Percentiles rank a stretch among this genome's conserved stretches.
Conservation (phyloP, 2,797 vertebrate species). For the Antrozous pallidus region DNA sequence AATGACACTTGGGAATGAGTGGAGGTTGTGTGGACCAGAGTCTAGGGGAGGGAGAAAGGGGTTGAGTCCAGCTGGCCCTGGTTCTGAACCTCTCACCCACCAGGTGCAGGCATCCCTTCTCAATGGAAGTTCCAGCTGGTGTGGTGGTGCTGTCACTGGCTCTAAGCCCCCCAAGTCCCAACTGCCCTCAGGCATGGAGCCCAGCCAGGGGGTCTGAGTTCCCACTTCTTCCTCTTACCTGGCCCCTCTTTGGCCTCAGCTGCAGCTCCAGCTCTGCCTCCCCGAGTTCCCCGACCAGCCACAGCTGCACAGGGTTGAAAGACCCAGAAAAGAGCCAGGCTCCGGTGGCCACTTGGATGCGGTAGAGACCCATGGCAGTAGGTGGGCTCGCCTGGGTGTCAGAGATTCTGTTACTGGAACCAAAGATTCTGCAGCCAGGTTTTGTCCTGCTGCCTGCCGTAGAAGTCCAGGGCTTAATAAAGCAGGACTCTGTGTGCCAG, state of each 20-base stretch:
- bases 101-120: too few relatives aligned
- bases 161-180: not conserved
- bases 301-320: slow-evolving; percentile 85
- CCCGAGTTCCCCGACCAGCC: slow-evolving; percentile 84
- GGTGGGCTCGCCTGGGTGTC: too few relatives aligned
- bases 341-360: slow-evolving; percentile 85
- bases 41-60: too few relatives aligned
- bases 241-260: slow-evolving; percentile 85
- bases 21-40: not conserved
- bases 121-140: not conserved
- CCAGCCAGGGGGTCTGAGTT: too few relatives aligned
- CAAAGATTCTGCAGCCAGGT: rapidly evolving
- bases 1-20: not conserved
- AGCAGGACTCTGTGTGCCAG: too few relatives aligned
- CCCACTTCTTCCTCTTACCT: slow-evolving; percentile 76
- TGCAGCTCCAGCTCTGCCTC: slow-evolving; percentile 83
- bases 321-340: slow-evolving; percentile 85
- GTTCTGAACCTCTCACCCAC: not conserved
- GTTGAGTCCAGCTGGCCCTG: not conserved
- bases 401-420: not conserved
- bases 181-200: too few relatives aligned
- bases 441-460: not conserved
- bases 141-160: not conserved
- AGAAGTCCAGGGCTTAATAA: too few relatives aligned
- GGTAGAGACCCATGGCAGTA: slow-evolving; percentile 83